phyloP scores from a whole-genome alignment of 2,113 vertebrate species.

The Panurus biarmicus region DNA sequence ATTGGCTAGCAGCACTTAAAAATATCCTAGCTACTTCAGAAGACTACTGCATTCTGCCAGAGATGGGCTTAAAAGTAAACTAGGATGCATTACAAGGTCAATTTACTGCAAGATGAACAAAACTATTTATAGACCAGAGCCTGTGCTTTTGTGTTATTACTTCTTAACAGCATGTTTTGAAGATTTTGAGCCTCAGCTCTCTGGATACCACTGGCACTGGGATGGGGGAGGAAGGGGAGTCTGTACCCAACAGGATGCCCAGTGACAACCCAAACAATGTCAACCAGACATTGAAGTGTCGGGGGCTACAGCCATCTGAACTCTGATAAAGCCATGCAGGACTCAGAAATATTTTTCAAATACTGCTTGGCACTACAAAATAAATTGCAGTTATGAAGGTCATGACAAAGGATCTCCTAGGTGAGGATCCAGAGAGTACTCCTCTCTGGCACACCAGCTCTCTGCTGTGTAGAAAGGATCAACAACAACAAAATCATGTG shows the following conservation, averaged over 20 bases:
- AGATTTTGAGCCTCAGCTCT: neutral
- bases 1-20: neutral
- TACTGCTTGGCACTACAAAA: neutral
- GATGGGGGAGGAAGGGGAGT: neutral
- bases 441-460: neutral
- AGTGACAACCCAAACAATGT: neutral
- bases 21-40: neutral
- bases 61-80: neutral
- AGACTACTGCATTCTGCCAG: neutral
- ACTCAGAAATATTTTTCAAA: neutral
- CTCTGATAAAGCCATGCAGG: neutral
- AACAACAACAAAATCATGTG: fast-evolving
- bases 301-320: neutral
- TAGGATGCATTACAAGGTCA: neutral
- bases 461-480: neutral
- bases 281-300: fast-evolving
- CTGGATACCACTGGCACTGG: neutral
- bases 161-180: neutral
- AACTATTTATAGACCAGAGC: neutral
- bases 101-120: neutral
- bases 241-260: neutral
- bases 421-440: neutral
- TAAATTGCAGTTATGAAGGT: neutral
- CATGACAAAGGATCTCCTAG: fast-evolving
- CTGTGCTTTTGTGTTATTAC: neutral